Conservation (phyloP, 2,888 invertebrate species). For the Pogonocherus hispidulus region DNA sequence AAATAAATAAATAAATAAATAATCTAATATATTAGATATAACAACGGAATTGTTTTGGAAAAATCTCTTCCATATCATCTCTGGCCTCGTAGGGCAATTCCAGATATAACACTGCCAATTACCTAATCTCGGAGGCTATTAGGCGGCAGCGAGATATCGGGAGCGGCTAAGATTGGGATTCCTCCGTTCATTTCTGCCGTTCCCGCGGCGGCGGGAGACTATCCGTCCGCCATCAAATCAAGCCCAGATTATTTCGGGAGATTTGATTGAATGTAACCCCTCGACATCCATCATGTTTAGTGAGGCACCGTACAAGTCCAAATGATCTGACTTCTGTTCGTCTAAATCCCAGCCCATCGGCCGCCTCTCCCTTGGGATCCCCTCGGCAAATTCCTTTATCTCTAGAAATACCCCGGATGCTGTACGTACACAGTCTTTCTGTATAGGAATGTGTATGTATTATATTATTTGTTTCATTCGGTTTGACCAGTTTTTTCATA, state of each 20-base stretch:
- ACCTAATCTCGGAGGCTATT: constrained; percentile 45
- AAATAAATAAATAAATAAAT: too few species aligned
- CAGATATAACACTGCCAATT: constrained; percentile 40
- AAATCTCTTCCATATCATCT: neutral
- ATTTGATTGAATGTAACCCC: constrained; percentile 63
- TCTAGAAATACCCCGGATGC: constrained; percentile 40
- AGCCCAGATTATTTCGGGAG: constrained; percentile 60
- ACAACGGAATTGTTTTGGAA: neutral
- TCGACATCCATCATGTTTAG: constrained; percentile 63
- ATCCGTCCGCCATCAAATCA: constrained; percentile 59
- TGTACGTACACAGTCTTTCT: constrained; percentile 4
- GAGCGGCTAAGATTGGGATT: constrained; percentile 42
- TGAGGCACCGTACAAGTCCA: constrained; percentile 60
- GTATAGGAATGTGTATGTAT: constrained; percentile 15
- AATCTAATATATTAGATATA: neutral
- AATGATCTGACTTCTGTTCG: constrained; percentile 63
- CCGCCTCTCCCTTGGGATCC: constrained; percentile 53
- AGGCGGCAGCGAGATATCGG: constrained; percentile 37
- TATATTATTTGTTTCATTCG: constrained; percentile 22
- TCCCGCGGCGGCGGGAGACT: constrained; percentile 39
- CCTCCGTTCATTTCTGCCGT: constrained; percentile 40
- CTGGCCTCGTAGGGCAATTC: constrained; percentile 14
- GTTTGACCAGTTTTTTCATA: neutral
- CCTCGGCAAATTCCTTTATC: constrained; percentile 57
- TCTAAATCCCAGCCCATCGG: constrained; percentile 57